These are phyloP conservation scores for Daktulosphaira vitifoliae DNA, from an alignment of 1,140 invertebrate species.

Conservation along the genomic window DNA sequence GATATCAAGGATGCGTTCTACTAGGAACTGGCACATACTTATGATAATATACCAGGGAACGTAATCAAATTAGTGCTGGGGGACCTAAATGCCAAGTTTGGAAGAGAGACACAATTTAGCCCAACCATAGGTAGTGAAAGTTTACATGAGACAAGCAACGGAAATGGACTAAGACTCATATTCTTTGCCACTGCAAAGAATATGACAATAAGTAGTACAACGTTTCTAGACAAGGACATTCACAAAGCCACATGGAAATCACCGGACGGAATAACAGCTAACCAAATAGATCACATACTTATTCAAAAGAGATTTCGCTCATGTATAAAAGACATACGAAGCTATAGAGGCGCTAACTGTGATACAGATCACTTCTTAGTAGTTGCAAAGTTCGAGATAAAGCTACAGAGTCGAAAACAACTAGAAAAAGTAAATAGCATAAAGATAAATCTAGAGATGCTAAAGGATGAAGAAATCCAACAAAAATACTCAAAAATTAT, in stretches of 20 bases:
- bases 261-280: constrained; percentile 34
- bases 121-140: constrained; percentile 1
- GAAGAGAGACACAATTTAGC: not conserved
- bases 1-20: not conserved
- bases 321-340: constrained; percentile 25
- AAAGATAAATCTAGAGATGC: too few species aligned
- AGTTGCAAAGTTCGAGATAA: not conserved
- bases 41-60: not conserved
- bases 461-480: not conserved
- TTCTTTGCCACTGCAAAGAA: constrained; percentile 34
- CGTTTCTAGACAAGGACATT: constrained; percentile 36
- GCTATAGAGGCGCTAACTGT: not conserved
- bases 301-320: constrained; percentile 28
- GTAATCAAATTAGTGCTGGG: constrained; percentile 4
- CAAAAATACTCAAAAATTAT: too few species aligned
- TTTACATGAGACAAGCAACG: not conserved
- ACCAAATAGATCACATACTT: constrained; percentile 37
- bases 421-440: too few species aligned
- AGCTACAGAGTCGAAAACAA: not conserved
- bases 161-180: not conserved
- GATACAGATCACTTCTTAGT: too few species aligned
- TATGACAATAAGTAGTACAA: constrained; percentile 35
- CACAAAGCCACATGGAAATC: constrained; percentile 37
- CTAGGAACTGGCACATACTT: not conserved
- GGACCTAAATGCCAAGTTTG: not conserved